phyloP scores from a whole-genome alignment of 1,140 invertebrate species.

The Euwallacea fornicatus region DNA sequence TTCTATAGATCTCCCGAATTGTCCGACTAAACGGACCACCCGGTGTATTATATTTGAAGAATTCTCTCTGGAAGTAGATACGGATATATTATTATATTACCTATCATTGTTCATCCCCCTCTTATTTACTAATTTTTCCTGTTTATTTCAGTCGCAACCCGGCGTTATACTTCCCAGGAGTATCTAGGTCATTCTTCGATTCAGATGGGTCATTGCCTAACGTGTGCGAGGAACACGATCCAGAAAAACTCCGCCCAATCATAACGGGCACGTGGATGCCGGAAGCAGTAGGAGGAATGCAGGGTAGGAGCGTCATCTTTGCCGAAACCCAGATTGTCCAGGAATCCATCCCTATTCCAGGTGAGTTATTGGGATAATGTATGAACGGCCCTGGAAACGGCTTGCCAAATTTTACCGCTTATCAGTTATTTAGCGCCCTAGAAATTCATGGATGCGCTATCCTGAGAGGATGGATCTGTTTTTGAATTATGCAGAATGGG shows the following conservation, averaged over 20 bases:
- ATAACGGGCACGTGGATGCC: constrained; percentile 85
- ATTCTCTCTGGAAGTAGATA: too few species aligned
- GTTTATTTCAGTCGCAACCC: constrained; percentile 52
- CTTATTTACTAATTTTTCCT: not conserved
- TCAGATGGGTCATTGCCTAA: constrained; percentile 57
- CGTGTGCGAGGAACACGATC: constrained; percentile 84
- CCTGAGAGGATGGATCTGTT: too few species aligned
- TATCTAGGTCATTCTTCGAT: constrained; percentile 59
- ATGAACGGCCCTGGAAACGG: not conserved
- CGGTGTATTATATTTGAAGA: too few species aligned
- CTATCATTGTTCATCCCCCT: too few species aligned
- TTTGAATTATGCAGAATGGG: too few species aligned
- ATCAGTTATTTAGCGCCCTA: too few species aligned
- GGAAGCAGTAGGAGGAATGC: constrained; percentile 78
- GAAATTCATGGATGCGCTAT: too few species aligned
- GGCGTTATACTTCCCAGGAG: constrained; percentile 63
- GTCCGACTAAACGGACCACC: too few species aligned
- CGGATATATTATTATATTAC: too few species aligned
- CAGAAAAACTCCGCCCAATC: constrained; percentile 76
- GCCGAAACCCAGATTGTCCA: constrained; percentile 92
- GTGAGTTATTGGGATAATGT: constrained; percentile 19
- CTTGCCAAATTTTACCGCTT: not conserved
- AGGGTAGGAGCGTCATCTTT: constrained; percentile 79
- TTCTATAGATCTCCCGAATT: too few species aligned
- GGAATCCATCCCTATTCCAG: constrained; percentile 90